These are phyloP conservation scores for Yasuhikotakia modesta DNA, from an alignment of 2,797 vertebrate genomes.

Conservation along the genomic window DNA sequence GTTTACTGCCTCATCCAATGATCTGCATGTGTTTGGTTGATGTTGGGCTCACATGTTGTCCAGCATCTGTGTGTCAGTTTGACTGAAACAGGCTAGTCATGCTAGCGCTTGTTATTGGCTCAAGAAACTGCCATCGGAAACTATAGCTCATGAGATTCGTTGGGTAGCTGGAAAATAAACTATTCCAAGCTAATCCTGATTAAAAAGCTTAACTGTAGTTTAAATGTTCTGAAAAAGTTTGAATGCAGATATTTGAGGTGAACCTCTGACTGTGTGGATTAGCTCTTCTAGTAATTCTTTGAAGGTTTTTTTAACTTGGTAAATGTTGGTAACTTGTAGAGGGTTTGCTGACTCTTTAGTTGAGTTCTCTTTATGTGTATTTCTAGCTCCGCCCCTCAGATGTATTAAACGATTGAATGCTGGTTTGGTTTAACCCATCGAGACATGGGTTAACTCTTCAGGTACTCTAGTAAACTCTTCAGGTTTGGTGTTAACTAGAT, in stretches of 20 bases:
- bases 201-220: slow-evolving; percentile 12
- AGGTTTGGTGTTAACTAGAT: slow-evolving; percentile 25
- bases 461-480: slow-evolving; percentile 26
- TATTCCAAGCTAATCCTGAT: slow-evolving; percentile 27
- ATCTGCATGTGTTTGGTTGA: slow-evolving; percentile 34
- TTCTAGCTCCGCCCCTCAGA: not conserved
- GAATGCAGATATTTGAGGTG: too few relatives aligned
- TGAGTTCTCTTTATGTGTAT: not conserved
- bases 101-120: slow-evolving; percentile 39
- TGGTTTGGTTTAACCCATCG: slow-evolving; percentile 22
- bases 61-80: slow-evolving; percentile 43
- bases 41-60: slow-evolving; percentile 35
- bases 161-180: slow-evolving; percentile 42
- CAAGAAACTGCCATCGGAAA: slow-evolving; percentile 38
- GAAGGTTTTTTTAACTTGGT: slow-evolving; percentile 10
- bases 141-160: slow-evolving; percentile 47
- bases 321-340: not conserved
- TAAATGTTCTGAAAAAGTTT: too few relatives aligned
- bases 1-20: slow-evolving; percentile 32
- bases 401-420: slow-evolving; percentile 1
- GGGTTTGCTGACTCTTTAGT: slow-evolving; percentile 6
- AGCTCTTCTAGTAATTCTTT: slow-evolving; percentile 6
- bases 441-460: slow-evolving; percentile 38
- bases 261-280: slow-evolving; percentile 6
- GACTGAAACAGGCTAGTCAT: slow-evolving; percentile 27